These are phyloP conservation scores for Oreohelix idahoensis DNA, from an alignment of 1,140 invertebrate species.

Conservation along the genomic window DNA sequence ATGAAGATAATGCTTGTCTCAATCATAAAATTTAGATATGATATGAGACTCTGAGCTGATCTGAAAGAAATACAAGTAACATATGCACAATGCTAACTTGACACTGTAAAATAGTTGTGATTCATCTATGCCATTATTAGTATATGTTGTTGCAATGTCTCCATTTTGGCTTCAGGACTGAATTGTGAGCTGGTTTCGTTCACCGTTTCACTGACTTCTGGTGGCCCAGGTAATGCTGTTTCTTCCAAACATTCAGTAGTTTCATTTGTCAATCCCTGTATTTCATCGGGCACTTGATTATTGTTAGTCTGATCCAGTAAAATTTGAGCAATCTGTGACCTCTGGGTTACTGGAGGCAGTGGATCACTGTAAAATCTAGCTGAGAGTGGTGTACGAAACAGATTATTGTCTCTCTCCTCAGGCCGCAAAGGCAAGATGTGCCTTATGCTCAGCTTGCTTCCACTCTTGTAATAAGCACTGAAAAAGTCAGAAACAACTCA, in stretches of 20 bases:
- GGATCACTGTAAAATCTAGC: conserved; percentile 25
- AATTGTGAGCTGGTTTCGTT: not conserved
- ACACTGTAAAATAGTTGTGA: not conserved
- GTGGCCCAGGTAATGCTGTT: not conserved
- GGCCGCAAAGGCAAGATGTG: conserved; percentile 56
- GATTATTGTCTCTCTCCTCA: conserved; percentile 63
- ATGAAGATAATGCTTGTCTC: not conserved
- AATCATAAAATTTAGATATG: not conserved
- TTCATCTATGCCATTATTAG: not conserved
- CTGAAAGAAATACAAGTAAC: too few species aligned
- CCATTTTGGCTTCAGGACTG: not conserved
- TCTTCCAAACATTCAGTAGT: not conserved
- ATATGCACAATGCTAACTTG: too few species aligned
- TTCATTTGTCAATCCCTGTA: not conserved
- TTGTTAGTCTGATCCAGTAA: not conserved
- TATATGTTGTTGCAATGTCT: not conserved
- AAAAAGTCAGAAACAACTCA: conserved; percentile 38
- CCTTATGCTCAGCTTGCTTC: conserved; percentile 52
- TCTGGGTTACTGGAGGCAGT: not conserved
- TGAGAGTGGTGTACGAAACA: conserved; percentile 51
- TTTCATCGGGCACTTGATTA: not conserved
- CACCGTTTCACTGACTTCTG: not conserved
- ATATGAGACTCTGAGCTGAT: not conserved
- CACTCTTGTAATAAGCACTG: conserved; percentile 64
- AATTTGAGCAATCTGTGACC: not conserved